Conservation (phyloP, 2,797 vertebrate species). For the Allobates femoralis region DNA sequence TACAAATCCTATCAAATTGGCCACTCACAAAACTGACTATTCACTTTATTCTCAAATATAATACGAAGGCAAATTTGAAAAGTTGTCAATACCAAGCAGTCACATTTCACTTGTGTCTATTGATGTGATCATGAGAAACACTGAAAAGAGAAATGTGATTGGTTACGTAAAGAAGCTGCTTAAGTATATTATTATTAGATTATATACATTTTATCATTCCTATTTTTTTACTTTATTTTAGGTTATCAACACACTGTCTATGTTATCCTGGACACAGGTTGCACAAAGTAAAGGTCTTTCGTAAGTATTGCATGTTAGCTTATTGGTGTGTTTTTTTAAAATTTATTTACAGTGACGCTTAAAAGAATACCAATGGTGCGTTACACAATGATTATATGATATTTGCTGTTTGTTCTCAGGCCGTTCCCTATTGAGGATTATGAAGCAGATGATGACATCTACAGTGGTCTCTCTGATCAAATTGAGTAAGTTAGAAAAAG, state of each 20-base stretch:
- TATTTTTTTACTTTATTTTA: conserved; percentile 63
- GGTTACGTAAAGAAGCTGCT: background rate
- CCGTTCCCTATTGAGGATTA: conserved; percentile 85
- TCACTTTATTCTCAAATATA: background rate
- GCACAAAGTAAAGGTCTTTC: conserved; percentile 80
- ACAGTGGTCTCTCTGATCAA: conserved; percentile 89
- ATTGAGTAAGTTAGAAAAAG: conserved; percentile 85
- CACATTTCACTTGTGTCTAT: background rate
- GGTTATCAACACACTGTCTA: conserved; percentile 88
- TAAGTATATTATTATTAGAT: background rate
- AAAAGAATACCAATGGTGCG: background rate
- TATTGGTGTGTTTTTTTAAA: background rate
- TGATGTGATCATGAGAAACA: background rate
- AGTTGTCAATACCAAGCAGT: background rate
- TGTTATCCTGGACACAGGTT: conserved; percentile 81
- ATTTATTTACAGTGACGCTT: too few relatives aligned
- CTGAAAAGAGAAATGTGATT: background rate
- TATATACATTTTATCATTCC: background rate
- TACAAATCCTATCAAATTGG: too few relatives aligned
- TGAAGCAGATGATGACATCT: conserved; percentile 86
- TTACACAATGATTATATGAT: background rate
- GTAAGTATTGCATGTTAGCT: conserved; percentile 74
- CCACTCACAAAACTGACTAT: background rate
- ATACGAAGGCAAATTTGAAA: too few relatives aligned
- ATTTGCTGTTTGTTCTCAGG: conserved; percentile 68